These are phyloP conservation scores for Drosophila fuyamai DNA, from an alignment of 1,140 invertebrate species.

Conservation along the genomic window DNA sequence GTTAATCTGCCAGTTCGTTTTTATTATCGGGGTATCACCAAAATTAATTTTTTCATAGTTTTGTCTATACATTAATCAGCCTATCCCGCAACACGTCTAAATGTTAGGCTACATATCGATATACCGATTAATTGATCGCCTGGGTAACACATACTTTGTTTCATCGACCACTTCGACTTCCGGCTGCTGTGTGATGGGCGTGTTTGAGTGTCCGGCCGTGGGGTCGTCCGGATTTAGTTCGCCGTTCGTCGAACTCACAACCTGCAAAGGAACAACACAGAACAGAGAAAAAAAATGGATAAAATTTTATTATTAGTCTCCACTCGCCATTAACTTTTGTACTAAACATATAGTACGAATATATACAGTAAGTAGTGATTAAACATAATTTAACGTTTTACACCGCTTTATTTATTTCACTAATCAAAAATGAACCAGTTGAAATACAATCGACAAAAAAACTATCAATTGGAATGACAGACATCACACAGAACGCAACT, in stretches of 20 bases:
- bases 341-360: slow-evolving; percentile 71
- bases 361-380: slow-evolving; percentile 50
- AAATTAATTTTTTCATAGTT: background rate
- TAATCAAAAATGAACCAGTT: slow-evolving; percentile 69
- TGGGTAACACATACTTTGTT: slow-evolving; percentile 91
- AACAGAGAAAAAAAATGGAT: slow-evolving; percentile 18
- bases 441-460: slow-evolving; percentile 21
- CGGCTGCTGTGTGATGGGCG: slow-evolving; percentile 95
- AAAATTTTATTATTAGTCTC: slow-evolving; percentile 12
- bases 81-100: background rate
- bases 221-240: slow-evolving; percentile 97
- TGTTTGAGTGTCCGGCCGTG: slow-evolving; percentile 97
- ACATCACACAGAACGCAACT: slow-evolving; percentile 33
- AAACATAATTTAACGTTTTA: slow-evolving; percentile 56
- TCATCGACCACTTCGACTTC: slow-evolving; percentile 97
- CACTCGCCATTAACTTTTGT: slow-evolving; percentile 22
- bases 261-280: slow-evolving; percentile 87
- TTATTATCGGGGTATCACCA: background rate
- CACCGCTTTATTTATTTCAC: slow-evolving; percentile 36
- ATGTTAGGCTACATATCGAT: slow-evolving; percentile 27
- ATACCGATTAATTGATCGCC: slow-evolving; percentile 33
- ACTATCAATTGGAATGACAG: slow-evolving; percentile 17
- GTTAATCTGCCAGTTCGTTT: background rate
- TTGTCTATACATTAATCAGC: background rate
- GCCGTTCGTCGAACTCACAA: slow-evolving; percentile 98